Base-by-base conservation (phyloP, 2,113 vertebrate genomes). In the Eupsittula cactorum region DNA sequence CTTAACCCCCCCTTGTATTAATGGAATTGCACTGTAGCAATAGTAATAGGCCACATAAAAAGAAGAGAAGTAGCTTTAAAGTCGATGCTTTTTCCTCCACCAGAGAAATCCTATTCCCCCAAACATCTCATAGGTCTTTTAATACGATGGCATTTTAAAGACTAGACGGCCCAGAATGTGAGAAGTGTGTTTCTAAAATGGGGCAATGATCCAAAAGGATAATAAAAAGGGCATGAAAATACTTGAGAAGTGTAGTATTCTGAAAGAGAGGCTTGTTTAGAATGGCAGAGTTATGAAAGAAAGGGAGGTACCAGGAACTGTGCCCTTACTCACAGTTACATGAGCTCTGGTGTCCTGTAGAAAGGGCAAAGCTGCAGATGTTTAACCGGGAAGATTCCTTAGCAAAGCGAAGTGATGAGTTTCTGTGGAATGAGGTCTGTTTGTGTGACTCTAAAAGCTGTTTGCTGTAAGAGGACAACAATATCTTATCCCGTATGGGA, bases 381-480 rank as follows among this genome's bases (percentile, higher is more conserved):
- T 71, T 88, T 24, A 3, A 13, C 9, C 3, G 13, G 52, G 28
- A 31, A 52, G 27, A 41, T 68, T 10, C 57, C 39, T 11, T 27
- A 8, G 21, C 0, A 9, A 19, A 11, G 35, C 2, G 5, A 29
- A 44, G 39, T 13, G 17, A 15, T 33, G 39, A 16, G 35, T 2
- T 27, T 50, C 35, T 35, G 13, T 14, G 76, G 65, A 9, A 46
- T 1, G 5, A 69, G 14, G 7, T 31, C 28, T 78, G 5, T 78
- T 74, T 33, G 9, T 73, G 9, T 17, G 41, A 28, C 31, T 73
- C 37, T 59, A 6, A 86, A 80, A 55, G 9, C 52, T n/a, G 14
- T 46, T 80, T 60, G 68, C 46, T 16, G 0, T 35, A 35, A 37
- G 46, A 31, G n/a, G 37, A 13, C 41, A 29, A 6, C 7, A 31